phyloP scores from a whole-genome alignment of 2,797 vertebrate species.

The Scarus forsteni region DNA sequence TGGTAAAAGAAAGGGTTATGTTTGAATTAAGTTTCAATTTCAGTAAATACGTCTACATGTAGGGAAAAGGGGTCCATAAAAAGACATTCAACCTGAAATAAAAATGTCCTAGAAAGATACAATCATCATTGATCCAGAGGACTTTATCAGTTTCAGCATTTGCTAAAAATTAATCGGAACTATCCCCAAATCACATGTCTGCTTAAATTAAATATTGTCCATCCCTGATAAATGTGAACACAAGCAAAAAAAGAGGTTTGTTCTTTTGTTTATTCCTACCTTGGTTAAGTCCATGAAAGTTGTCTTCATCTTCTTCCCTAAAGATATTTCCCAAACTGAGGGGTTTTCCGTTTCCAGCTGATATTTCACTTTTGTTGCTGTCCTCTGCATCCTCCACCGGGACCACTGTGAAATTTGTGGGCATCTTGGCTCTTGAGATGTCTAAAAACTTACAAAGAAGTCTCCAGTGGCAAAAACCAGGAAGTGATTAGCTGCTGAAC shows the following conservation, averaged over 20 bases:
- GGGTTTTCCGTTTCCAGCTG: conserved; percentile 42
- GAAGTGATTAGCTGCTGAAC: conserved; percentile 11
- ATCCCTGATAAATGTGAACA: not conserved
- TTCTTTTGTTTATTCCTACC: conserved; percentile 43
- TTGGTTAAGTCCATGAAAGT: conserved; percentile 24
- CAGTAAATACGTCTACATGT: too few species aligned
- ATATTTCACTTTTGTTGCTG: not conserved
- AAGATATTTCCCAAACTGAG: conserved; percentile 64
- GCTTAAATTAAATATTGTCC: too few species aligned
- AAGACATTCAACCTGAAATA: too few species aligned
- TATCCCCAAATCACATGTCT: too few species aligned
- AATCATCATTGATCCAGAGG: too few species aligned
- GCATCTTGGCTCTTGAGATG: conserved; percentile 63
- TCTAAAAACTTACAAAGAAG: conserved; percentile 23
- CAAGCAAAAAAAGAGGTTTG: not conserved
- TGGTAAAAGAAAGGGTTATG: too few species aligned
- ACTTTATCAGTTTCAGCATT: too few species aligned
- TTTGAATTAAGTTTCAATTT: too few species aligned
- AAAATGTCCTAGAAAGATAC: too few species aligned
- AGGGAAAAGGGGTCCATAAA: too few species aligned
- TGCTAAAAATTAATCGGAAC: too few species aligned
- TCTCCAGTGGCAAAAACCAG: not conserved
- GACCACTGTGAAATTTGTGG: conserved; percentile 79
- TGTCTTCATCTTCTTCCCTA: conserved; percentile 26
- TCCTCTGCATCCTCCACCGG: conserved; percentile 72